Base-by-base conservation (phyloP, 2,888 invertebrate species). In the Exocentrus adspersus region DNA sequence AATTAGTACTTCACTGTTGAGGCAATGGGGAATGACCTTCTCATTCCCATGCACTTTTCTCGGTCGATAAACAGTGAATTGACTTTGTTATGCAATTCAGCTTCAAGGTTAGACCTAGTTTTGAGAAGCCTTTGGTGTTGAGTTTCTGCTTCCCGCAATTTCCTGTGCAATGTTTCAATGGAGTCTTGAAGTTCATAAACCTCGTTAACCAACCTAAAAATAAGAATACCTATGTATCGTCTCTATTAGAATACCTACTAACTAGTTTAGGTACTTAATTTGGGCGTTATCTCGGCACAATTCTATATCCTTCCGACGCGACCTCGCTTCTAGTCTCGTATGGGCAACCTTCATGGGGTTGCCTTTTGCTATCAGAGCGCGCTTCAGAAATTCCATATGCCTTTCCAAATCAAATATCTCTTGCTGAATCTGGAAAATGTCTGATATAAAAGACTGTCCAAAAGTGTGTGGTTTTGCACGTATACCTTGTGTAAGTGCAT, bases 321-420 rank as follows among this genome's bases (percentile, higher is more conserved):
- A 91, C 69, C 97, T 86, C 14, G 95, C 93, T 83, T 97, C 95
- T 67, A 97, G 86, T 65, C 97, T 87, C 0, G 95, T 95, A 80
- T 97, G 95, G 1, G 93, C 94, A 43, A 94, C 93, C 83, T 90
- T 91, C 82, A 93, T 85, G 0, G 92, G 92, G 81, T 89, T 88
- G 73, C 90, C 87, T 83, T 97, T 97, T 84, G 97, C 96, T 74
- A 92, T 89, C 73, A 97, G 94, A 1, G 93, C 92, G 85, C 95
- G 96, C 79, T 93, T 92, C 75, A 97, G 83, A 66, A 96, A 83
- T 80, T 94, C 95, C 78, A 97, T 89, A 76, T 94, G 92, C 84
- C 95, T 96, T 84, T 97, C 96, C 77, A 95, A 86, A 79, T 96
- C 95, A 80, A 95, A 97, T 75, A 97, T 89, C 85, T 97, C 97